Base-by-base conservation (phyloP, 2,888 invertebrate genomes). In the Melanophora roralis region DNA sequence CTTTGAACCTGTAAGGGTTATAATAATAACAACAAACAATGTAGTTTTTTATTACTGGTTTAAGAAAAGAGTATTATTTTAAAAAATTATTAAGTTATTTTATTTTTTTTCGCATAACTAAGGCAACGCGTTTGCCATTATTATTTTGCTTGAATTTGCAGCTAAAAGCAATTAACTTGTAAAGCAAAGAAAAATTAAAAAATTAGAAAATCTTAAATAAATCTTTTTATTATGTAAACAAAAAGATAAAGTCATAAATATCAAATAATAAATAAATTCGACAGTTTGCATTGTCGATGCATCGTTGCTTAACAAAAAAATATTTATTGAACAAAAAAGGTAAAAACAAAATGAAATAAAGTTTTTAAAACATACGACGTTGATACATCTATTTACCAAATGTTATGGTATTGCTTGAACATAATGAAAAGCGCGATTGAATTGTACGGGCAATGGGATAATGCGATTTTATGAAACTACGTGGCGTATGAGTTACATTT, bases 1-100 rank as follows among this genome's bases (percentile, higher is more conserved):
- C 90, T 90, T 89, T 90, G 88, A 90, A 90, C 88, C 90, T 90
- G 89, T 86, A 89, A 89, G 87, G 87, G 89, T 89, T 87, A 81
- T 36, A 82, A 86, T 82, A 86, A 86, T 80, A 84, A 84, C 85
- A 85, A 80, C 81, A 83, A 27, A 82, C 49, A 72, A 72, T 76
- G 62, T 71, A 79, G 23, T 60, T 43, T 68, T 40, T 34, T 38
- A 38, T 49, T 64, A 43, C 8, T 14, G 5, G 45, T 43, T 67
- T n/a, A 67, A 32, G 3, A 12, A 40, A n/a, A 60, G 38, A 40
- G 21, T 49, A 53, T 60, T 47, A 36, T 27, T 38, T 49, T 53
- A 34, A 16, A 55, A 72, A 64, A 53, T 53, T 38, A 74, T 51
- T 64, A 19, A 59, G 55, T 36, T 53, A 51, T 23, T 21, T 49